Evolutionary conservation across 92 coral and sea anemone species (phyloP).

Genomic region (Heliopora coerulea): DNA sequence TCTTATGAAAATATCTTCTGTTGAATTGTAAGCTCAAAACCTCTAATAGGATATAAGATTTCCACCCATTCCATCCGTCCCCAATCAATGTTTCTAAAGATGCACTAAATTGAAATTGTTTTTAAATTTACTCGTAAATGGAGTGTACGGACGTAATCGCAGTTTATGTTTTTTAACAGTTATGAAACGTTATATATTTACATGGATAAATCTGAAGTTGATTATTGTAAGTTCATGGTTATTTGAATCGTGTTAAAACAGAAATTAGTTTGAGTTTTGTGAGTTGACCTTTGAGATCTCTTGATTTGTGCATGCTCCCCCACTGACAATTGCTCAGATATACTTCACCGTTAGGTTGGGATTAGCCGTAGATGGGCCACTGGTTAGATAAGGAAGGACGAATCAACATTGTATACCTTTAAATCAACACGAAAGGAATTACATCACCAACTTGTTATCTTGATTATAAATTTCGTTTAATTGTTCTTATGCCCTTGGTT

Average conservation of each 20-base stretch:
- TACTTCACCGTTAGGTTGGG: not conserved
- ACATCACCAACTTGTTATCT: not conserved
- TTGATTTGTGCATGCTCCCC: constrained; percentile 30
- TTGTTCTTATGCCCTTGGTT: not conserved
- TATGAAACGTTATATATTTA: constrained; percentile 25
- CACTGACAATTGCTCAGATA: not conserved
- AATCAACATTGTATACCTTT: not conserved
- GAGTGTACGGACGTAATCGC: too few relatives aligned
- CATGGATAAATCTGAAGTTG: constrained; percentile 16
- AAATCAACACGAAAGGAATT: not conserved
- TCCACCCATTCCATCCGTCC: too few relatives aligned
- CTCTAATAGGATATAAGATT: too few relatives aligned
- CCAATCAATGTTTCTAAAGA: too few relatives aligned
- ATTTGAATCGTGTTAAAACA: constrained; percentile 8
- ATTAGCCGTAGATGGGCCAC: not conserved
- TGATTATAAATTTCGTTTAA: not conserved
- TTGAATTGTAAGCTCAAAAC: too few relatives aligned
- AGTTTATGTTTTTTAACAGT: too few relatives aligned
- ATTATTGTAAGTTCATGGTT: constrained; percentile 21
- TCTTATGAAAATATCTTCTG: too few relatives aligned
- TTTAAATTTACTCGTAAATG: too few relatives aligned
- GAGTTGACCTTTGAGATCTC: constrained; percentile 31
- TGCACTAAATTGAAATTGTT: too few relatives aligned
- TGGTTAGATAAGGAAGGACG: constrained; percentile 8
- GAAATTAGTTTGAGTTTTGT: constrained; percentile 20